Evolutionary conservation across 2,113 vertebrate species (phyloP).

Genomic region (Nanorana parkeri): DNA sequence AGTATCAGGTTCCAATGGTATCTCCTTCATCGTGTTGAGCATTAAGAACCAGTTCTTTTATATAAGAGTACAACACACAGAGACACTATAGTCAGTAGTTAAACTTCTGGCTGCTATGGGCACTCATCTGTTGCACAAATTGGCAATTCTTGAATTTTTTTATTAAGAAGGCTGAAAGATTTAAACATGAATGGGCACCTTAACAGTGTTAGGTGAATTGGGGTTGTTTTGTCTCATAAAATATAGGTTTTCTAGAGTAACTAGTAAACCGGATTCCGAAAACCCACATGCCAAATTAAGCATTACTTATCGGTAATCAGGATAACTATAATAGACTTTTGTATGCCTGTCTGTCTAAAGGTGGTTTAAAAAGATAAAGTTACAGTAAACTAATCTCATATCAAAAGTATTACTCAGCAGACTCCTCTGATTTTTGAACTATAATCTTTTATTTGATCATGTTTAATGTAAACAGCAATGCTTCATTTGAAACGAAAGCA

Average conservation of each 20-base stretch:
- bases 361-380: slow-evolving; percentile 8
- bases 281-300: neutral
- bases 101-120: no score
- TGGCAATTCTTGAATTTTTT: no score
- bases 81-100: no score
- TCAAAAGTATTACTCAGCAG: slow-evolving; percentile 9
- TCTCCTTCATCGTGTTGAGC: no score
- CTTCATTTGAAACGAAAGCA: slow-evolving; percentile 37
- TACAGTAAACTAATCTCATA: slow-evolving; percentile 29
- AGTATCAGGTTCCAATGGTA: no score
- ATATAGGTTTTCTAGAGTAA: neutral
- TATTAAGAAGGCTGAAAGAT: no score
- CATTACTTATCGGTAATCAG: neutral
- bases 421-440: slow-evolving; percentile 4
- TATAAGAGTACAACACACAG: no score
- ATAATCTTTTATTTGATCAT: slow-evolving; percentile 44
- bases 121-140: no score
- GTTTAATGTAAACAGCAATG: slow-evolving; percentile 23
- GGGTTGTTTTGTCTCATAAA: neutral
- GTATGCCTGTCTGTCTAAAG: neutral
- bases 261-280: neutral
- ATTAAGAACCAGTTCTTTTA: no score
- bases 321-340: neutral
- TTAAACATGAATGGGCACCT: neutral
- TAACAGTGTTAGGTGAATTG: neutral